Percentiles rank a stretch among this genome's conserved stretches.
phyloP scores from a whole-genome alignment of 2,797 vertebrate genomes.

The Aselliscus stoliczkanus region DNA sequence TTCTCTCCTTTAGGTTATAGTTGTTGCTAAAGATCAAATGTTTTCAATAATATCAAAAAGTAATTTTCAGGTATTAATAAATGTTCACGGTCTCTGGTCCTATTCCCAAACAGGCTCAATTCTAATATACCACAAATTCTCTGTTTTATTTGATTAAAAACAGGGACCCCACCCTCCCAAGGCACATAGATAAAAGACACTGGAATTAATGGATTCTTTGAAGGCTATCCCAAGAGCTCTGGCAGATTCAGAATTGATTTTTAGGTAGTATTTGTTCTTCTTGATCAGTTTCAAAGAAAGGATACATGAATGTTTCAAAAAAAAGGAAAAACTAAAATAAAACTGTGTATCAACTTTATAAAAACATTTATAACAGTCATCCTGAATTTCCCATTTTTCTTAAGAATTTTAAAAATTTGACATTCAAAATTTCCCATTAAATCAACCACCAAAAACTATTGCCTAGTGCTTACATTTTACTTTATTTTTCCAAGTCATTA shows the following conservation, averaged over 20 bases:
- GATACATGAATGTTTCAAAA: not conserved
- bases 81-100: not conserved
- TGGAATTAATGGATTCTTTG: not conserved
- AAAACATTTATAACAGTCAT: constrained; percentile 4
- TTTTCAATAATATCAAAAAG: not conserved
- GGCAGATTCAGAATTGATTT: not conserved
- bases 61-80: not conserved
- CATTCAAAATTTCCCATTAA: constrained; percentile 10
- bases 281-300: constrained; percentile 50
- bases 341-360: not conserved
- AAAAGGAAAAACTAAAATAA: not conserved
- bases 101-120: not conserved
- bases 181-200: constrained; percentile 2
- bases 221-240: not conserved
- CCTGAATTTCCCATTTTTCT: not conserved
- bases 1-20: not conserved
- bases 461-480: not conserved
- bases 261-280: constrained; percentile 9
- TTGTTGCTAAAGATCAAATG: not conserved
- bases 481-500: constrained; percentile 11
- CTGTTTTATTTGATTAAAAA: not conserved
- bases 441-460: not conserved
- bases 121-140: constrained; percentile 29
- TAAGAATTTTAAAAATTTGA: not conserved
- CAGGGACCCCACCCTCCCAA: not conserved